Evolutionary conservation across 2,113 vertebrate genomes (phyloP).

Genomic region (Larimichthys crocea): DNA sequence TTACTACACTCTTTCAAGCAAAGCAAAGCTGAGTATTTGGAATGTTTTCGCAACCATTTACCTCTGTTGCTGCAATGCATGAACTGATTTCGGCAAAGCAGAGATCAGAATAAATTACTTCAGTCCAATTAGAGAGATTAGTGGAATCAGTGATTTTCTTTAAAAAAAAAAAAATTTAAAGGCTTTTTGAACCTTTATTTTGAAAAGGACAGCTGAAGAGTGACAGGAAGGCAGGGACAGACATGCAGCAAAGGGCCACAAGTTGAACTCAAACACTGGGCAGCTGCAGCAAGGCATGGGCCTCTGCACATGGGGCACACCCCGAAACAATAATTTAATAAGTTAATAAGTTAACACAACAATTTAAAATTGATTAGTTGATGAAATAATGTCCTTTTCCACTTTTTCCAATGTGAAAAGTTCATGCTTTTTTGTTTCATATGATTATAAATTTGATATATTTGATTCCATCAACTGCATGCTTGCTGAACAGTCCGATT

Average conservation of each 20-base stretch:
- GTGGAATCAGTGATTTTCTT: not conserved
- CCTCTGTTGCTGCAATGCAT: conserved; percentile 43
- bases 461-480: not conserved
- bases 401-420: not conserved
- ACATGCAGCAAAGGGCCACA: too few relatives aligned
- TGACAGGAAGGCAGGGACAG: too few relatives aligned
- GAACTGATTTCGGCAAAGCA: conserved; percentile 54
- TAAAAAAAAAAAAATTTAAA: too few relatives aligned
- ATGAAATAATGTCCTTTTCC: not conserved
- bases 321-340: too few relatives aligned
- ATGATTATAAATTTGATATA: not conserved
- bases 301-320: too few relatives aligned
- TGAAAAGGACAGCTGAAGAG: too few relatives aligned
- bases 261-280: too few relatives aligned
- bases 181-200: too few relatives aligned
- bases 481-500: not conserved
- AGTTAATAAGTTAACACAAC: not conserved
- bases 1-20: conserved; percentile 56
- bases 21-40: conserved; percentile 38
- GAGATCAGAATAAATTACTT: conserved; percentile 19
- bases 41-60: conserved; percentile 60
- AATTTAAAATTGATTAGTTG: not conserved
- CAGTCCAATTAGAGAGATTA: conserved; percentile 20
- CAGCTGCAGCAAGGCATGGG: too few relatives aligned
- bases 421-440: not conserved